Percentiles rank a stretch among this genome's conserved stretches.
These are phyloP conservation scores for Notarius lentiginosus DNA, from an alignment of 2,113 vertebrate genomes.

Conservation along the genomic window DNA sequence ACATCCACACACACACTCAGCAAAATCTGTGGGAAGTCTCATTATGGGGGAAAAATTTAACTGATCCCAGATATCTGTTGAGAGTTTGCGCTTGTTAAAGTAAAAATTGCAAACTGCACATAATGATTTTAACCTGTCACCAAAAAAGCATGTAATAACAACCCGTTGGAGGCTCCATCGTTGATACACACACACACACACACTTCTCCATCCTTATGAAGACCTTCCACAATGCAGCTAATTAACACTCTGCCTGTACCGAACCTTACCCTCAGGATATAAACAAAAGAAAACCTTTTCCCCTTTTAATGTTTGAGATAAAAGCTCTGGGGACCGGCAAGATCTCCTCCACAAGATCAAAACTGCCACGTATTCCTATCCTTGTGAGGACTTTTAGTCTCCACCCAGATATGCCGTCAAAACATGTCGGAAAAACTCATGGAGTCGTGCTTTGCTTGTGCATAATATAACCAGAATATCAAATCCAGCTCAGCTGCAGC, in stretches of 20 bases:
- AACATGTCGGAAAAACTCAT: neutral
- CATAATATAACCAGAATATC: neutral
- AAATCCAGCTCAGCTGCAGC: neutral
- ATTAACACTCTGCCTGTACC: neutral
- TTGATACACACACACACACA: neutral
- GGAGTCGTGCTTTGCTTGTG: neutral
- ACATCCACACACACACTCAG: conserved; percentile 27
- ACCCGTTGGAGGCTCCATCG: neutral
- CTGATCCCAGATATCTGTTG: conserved; percentile 15
- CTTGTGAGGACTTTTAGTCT: neutral
- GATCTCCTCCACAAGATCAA: neutral
- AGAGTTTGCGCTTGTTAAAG: conserved; percentile 6
- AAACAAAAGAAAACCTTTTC: too few relatives aligned
- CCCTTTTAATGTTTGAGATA: too few relatives aligned
- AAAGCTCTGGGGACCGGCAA: too few relatives aligned
- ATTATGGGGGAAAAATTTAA: conserved; percentile 15
- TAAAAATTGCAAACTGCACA: conserved; percentile 4
- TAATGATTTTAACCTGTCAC: conserved; percentile 31
- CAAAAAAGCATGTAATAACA: neutral
- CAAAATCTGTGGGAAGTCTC: conserved; percentile 14
- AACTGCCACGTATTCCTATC: neutral
- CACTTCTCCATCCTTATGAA: too few relatives aligned
- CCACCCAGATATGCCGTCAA: neutral
- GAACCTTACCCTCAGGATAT: too few relatives aligned
- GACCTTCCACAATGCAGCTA: neutral